Evolutionary conservation across 2,888 invertebrate species (phyloP), one percentile per base, ranked within the genome.

Genomic region (Machimus atricapillus): DNA sequence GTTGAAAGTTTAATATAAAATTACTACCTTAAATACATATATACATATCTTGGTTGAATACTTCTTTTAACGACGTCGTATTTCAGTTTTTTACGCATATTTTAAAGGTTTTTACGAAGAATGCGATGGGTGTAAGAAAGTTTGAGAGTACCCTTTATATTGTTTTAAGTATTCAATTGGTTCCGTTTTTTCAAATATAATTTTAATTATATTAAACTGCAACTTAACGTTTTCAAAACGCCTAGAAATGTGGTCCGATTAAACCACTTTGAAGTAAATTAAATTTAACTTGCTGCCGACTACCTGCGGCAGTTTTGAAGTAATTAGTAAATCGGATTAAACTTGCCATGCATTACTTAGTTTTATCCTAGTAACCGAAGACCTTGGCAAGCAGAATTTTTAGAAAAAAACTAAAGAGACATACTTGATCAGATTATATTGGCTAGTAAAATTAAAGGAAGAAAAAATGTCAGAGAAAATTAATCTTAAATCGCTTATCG

Each of bases 401-500:
- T n/a, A 56, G 16, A 58, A 58, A 58, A 19, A 40, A 40, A 27
- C 66, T 27, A 8, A 12, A 8, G 27, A n/a, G 66, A 78, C 37
- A 40, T 40, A 78, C 9, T 43, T 78, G 31, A 27, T 31, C 16
- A 79, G 79, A 79, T 79, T 52, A 79, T 79, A 23, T 34, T 34
- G 66, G 12, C 7, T 66, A 52, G 66, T 9, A 27, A 79, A 79
- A 79, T 52, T 23, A 27, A 46, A 31, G 12, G 8, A 46, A 79
- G 16, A 46, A 79, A 79, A 79, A 52, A 27, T 16, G 66, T 66
- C 82, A 66, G 1, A 58, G n/a, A 23, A 83, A 66, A 81, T 31
- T 56, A 83, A 66, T 37, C 66, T 83, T 83, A 83, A 66, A 37
- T 40, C 82, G 19, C 66, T 66, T 66, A 27, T 85, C 9, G 46